A percentile compares a stretch with the other conserved stretches of the same genome.
Conservation (phyloP, 1,140 invertebrate genomes). For the Elymnias hypermnestra region DNA sequence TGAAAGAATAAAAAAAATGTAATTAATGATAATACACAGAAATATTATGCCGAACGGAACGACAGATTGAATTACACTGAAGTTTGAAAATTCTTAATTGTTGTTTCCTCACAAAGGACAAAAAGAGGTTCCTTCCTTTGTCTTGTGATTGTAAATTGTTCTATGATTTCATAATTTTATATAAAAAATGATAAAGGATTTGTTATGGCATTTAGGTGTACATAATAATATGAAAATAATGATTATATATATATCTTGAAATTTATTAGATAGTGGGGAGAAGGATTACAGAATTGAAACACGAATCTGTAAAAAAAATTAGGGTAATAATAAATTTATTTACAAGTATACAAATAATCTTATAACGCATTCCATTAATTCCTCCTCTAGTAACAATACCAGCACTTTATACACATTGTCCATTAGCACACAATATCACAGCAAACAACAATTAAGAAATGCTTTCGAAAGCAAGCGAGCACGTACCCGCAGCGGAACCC, state of each 20-base stretch:
- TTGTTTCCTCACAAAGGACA: constrained; percentile 11
- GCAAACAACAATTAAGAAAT: constrained; percentile 69
- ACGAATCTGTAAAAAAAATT: constrained; percentile 12
- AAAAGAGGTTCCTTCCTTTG: constrained; percentile 4
- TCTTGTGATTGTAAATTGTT: not conserved
- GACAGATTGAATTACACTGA: too few relatives aligned
- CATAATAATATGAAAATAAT: not conserved
- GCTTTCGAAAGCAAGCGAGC: constrained; percentile 48
- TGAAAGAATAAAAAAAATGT: too few relatives aligned
- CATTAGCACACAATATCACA: constrained; percentile 71
- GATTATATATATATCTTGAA: too few relatives aligned
- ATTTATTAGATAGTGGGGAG: too few relatives aligned
- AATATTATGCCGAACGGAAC: too few relatives aligned
- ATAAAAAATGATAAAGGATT: too few relatives aligned
- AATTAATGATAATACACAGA: too few relatives aligned
- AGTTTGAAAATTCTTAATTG: constrained; percentile 5
- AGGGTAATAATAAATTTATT: constrained; percentile 49
- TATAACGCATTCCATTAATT: constrained; percentile 34
- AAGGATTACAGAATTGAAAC: constrained; percentile 15
- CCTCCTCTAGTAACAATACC: constrained; percentile 41
- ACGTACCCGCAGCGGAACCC: constrained; percentile 31
- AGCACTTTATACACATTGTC: constrained; percentile 49
- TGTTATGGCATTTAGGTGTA: not conserved
- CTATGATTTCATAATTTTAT: not conserved
- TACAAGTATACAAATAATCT: constrained; percentile 53